Percentiles rank a stretch among this genome's conserved stretches.
phyloP scores from a whole-genome alignment of 2,888 invertebrate species.

The Lymantria monacha region DNA sequence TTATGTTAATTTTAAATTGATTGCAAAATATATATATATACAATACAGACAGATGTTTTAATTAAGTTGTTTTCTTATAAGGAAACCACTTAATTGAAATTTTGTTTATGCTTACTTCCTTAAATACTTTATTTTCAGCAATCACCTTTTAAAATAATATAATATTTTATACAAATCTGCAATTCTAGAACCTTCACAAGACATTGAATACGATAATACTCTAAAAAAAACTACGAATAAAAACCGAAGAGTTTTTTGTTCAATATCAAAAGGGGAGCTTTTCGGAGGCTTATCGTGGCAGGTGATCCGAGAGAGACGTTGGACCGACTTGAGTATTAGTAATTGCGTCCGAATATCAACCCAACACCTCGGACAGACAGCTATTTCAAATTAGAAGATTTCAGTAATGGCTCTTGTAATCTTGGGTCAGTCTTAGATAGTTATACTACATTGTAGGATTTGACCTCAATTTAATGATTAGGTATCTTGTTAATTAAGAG shows the following conservation, averaged over 20 bases:
- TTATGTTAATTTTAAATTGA: no score
- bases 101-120: no score
- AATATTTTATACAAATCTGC: not conserved
- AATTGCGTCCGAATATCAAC: conserved; percentile 7
- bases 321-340: conserved; percentile 8
- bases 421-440: not conserved
- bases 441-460: not conserved
- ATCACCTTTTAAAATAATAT: no score
- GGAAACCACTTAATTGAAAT: no score
- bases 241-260: conserved; percentile 9
- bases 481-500: not conserved
- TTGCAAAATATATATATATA: no score
- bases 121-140: no score
- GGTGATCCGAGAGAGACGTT: conserved; percentile 23
- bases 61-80: no score
- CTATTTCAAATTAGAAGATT: conserved; percentile 12
- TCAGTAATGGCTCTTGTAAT: conserved; percentile 1
- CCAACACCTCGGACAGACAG: conserved; percentile 5
- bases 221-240: conserved; percentile 21
- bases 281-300: conserved; percentile 13
- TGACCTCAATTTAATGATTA: not conserved
- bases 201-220: conserved; percentile 6
- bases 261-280: conserved; percentile 4
- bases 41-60: no score
- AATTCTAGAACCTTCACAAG: not conserved